Evolutionary conservation across 2,797 vertebrate species (phyloP).

Genomic region (Erpetoichthys calabaricus): DNA sequence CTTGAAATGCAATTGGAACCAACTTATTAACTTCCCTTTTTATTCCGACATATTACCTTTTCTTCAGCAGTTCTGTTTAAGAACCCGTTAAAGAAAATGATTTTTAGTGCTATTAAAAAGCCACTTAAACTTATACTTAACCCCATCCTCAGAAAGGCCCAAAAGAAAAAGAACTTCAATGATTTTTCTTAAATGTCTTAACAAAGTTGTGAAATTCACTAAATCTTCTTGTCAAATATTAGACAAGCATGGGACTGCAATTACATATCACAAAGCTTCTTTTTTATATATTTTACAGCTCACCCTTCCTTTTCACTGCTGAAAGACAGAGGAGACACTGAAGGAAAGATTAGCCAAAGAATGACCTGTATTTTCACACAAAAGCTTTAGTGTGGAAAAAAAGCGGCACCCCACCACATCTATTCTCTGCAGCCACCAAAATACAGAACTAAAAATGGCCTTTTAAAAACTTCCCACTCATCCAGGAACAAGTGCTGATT

Average conservation of each 20-base stretch:
- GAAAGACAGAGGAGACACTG: constrained; percentile 32
- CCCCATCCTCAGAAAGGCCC: not conserved
- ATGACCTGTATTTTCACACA: constrained; percentile 43
- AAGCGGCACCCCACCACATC: constrained; percentile 31
- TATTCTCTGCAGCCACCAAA: constrained; percentile 34
- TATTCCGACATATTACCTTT: not conserved
- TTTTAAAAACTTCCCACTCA: constrained; percentile 41
- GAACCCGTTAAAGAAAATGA: not conserved
- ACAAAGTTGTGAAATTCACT: constrained; percentile 9
- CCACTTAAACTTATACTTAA: constrained; percentile 2
- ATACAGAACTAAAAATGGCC: constrained; percentile 34
- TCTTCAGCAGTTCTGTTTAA: not conserved
- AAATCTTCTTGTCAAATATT: constrained; percentile 17
- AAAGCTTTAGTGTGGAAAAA: constrained; percentile 41
- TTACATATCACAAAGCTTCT: constrained; percentile 38
- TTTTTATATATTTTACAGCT: constrained; percentile 26
- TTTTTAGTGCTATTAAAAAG: not conserved
- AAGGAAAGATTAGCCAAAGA: constrained; percentile 34
- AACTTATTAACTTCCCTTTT: not conserved
- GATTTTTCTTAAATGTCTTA: not conserved
- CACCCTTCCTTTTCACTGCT: constrained; percentile 39
- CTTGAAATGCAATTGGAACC: not conserved
- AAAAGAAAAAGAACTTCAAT: not conserved
- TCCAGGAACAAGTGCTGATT: constrained; percentile 38
- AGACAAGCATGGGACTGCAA: constrained; percentile 33